phyloP scores from a whole-genome alignment of 2,797 vertebrate species.

The Cossypha heuglini region DNA sequence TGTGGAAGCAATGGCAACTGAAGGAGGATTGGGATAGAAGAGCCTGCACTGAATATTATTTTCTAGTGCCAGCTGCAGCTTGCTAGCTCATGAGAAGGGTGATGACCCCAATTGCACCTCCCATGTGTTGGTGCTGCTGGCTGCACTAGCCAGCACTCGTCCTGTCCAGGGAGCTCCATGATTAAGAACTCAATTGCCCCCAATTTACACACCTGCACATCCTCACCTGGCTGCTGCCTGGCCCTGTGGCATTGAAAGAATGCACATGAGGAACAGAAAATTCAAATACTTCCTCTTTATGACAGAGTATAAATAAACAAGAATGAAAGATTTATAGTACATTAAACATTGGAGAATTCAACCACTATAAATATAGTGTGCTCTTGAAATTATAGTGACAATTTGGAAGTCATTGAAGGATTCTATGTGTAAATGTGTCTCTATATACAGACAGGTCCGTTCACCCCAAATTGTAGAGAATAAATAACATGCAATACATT shows the following conservation, averaged over 20 bases:
- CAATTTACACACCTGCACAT: background rate
- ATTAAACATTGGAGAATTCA: conserved; percentile 1
- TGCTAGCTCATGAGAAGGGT: background rate
- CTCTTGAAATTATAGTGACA: conserved; percentile 32
- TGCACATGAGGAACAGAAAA: background rate
- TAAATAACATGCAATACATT: conserved; percentile 28
- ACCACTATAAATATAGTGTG: conserved; percentile 19
- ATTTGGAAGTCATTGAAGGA: conserved; percentile 30
- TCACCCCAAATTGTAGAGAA: conserved; percentile 26
- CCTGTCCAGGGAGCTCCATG: background rate
- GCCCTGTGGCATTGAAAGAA: background rate
- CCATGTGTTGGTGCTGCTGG: background rate
- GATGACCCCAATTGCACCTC: background rate
- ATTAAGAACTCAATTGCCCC: background rate
- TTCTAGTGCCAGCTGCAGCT: background rate
- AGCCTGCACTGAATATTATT: background rate
- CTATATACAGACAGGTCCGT: background rate
- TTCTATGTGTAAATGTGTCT: background rate
- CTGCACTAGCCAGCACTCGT: background rate
- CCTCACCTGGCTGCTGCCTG: background rate
- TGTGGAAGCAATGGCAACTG: background rate
- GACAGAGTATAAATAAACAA: conserved; percentile 19
- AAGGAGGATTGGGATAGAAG: background rate
- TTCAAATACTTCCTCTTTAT: background rate
- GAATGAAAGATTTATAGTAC: conserved; percentile 13